Evolutionary conservation across 2,113 vertebrate genomes (phyloP), one percentile per base, ranked within the genome.

Genomic region (Jaculus jaculus): DNA sequence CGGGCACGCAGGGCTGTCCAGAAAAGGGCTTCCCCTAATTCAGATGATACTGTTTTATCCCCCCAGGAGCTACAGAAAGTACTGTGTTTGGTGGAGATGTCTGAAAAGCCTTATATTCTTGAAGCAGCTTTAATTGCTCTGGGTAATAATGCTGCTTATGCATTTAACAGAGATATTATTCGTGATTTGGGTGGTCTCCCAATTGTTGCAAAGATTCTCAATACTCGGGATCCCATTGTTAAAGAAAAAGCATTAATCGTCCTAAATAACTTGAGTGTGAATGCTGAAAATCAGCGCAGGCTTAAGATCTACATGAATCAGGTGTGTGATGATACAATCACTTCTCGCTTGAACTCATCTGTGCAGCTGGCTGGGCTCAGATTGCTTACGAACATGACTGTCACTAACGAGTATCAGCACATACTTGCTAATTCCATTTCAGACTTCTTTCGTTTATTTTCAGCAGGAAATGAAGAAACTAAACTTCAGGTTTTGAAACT

Each of bases 211-310:
- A 97, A 97, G 92, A 98, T 99, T 95, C 98, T 99, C 23, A 98
- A 98, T 32, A 98, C 98, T 78, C 97, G 98, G 0, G n/a, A 91
- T 66, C 96, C 98, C 21, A 98, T 98, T 42, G 97, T 99, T 80
- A 98, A 98, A 98, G 98, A 99, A 95, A 99, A 99, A 94, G 98
- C 98, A 96, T 97, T 99, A 92, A 99, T 99, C 96, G 98, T 99
- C 89, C 98, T 99, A 97, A 99, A 99, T 98, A 99, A 99, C 96
- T 98, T 99, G 91, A 99, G 99, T 96, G 99, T 99, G 99, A 99
- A 99, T 97, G 93, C 98, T 96, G 96, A 97, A 97, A 99, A 99
- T 97, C 99, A 99, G 96, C 98, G 99, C 89, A 98, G 99, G 94
- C 97, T 99, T 96, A 99, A 99, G 99, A 96, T 98, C 79, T 99